phyloP scores from a whole-genome alignment of 2,888 invertebrate genomes.

The Cephalotes varians region DNA sequence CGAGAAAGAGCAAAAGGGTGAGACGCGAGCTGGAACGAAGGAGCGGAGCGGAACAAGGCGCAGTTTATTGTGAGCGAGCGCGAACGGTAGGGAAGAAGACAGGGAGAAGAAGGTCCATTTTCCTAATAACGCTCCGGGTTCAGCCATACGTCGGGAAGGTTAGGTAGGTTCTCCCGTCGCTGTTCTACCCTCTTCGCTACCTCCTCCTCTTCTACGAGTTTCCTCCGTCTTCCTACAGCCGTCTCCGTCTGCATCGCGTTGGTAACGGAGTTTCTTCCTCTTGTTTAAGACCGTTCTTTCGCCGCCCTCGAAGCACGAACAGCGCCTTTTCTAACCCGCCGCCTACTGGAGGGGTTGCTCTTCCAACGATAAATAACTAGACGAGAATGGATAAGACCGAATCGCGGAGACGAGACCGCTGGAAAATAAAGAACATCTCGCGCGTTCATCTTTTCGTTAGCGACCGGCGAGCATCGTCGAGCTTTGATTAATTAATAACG shows the following conservation, averaged over 20 bases:
- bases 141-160: constrained; percentile 59
- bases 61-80: constrained; percentile 63
- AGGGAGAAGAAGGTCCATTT: constrained; percentile 71
- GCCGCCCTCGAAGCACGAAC: constrained; percentile 63
- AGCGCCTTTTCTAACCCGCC: constrained; percentile 55
- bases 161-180: constrained; percentile 46
- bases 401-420: not conserved
- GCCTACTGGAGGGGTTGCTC: constrained; percentile 37
- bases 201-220: not conserved
- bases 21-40: constrained; percentile 24
- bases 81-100: constrained; percentile 45
- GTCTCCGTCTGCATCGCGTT: constrained; percentile 14
- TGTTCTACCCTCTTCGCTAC: not conserved
- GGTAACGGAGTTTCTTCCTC: constrained; percentile 62
- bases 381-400: constrained; percentile 40
- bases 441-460: constrained; percentile 29
- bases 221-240: too few relatives aligned
- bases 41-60: constrained; percentile 24
- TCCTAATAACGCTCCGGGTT: constrained; percentile 78
- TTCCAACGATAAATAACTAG: constrained; percentile 72
- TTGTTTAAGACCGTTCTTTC: constrained; percentile 71
- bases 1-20: constrained; percentile 34
- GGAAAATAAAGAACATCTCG: constrained; percentile 39
- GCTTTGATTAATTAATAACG: constrained; percentile 53
- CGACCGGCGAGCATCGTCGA: constrained; percentile 27